These are phyloP conservation scores for Strix occidentalis DNA, from an alignment of 2,797 vertebrate genomes.

Conservation along the genomic window DNA sequence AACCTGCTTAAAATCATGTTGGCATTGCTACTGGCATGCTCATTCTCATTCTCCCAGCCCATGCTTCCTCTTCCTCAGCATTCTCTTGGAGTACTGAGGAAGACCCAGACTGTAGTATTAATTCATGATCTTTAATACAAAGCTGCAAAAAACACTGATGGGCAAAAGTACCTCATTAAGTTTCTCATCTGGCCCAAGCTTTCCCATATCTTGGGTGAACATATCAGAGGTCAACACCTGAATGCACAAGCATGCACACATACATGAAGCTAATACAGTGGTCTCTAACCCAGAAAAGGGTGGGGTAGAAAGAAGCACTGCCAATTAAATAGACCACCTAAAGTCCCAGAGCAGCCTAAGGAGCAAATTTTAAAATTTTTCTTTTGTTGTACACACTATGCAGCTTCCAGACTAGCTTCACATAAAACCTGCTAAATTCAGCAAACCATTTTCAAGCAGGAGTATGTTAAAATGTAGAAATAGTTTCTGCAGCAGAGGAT, in stretches of 20 bases:
- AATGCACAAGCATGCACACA: background rate
- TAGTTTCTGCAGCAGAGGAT: background rate
- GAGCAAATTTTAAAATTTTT: background rate
- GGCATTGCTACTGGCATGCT: background rate
- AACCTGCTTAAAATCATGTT: background rate
- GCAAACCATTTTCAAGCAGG: background rate
- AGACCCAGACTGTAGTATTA: background rate
- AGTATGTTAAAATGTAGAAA: constrained; percentile 8
- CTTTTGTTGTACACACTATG: background rate
- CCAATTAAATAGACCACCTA: constrained; percentile 48
- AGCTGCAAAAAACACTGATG: background rate
- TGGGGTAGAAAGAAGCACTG: background rate
- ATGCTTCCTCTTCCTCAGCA: background rate
- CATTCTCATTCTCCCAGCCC: background rate
- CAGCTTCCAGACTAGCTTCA: constrained; percentile 6
- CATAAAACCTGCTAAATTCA: constrained; percentile 5
- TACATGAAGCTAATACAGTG: background rate
- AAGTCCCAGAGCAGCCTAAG: background rate
- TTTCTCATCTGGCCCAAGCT: background rate
- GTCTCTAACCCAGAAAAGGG: background rate
- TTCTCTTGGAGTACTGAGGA: background rate
- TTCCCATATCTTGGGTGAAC: background rate
- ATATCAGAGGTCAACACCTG: background rate
- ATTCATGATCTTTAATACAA: background rate
- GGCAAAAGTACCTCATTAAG: background rate